A percentile compares a stretch with the other conserved stretches of the same genome.
Conservation (phyloP, 2,113 vertebrate genomes). For the Pholis gunnellus region DNA sequence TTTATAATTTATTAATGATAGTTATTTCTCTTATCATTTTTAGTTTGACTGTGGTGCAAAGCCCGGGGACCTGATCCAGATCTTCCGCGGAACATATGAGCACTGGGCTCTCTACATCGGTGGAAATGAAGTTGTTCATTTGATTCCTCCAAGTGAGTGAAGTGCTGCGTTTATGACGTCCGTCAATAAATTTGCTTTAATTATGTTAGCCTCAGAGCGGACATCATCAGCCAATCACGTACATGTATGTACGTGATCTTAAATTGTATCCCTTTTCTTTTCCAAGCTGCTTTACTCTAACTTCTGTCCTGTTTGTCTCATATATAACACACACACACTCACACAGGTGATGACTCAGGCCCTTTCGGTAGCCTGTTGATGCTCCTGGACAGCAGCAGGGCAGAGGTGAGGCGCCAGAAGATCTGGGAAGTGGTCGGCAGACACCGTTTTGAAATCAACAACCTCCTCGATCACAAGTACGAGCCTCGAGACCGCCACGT, state of each 20-base stretch:
- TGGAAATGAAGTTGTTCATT: conserved; percentile 84
- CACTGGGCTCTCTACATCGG: conserved; percentile 90
- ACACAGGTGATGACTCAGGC: neutral
- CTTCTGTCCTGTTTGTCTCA: neutral
- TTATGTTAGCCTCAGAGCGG: neutral
- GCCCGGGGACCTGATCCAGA: conserved; percentile 88
- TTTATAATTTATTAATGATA: neutral
- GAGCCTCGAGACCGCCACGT: neutral
- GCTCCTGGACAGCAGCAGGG: neutral
- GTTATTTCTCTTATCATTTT: neutral
- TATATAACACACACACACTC: neutral
- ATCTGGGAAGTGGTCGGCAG: conserved; percentile 40
- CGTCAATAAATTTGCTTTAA: neutral
- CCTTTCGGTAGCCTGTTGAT: rapidly evolving
- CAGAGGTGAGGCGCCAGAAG: conserved; percentile 39
- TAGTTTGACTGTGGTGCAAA: conserved; percentile 69
- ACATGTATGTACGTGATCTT: neutral
- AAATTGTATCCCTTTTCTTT: neutral
- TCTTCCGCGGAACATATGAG: conserved; percentile 78
- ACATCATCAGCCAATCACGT: neutral
- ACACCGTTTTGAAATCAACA: conserved; percentile 1
- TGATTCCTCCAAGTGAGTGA: conserved; percentile 80
- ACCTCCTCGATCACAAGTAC: conserved; percentile 47
- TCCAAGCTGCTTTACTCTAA: neutral
- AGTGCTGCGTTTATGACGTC: neutral